These are phyloP conservation scores for Antechinus flavipes DNA, from an alignment of 2,113 vertebrate species.

Conservation along the genomic window DNA sequence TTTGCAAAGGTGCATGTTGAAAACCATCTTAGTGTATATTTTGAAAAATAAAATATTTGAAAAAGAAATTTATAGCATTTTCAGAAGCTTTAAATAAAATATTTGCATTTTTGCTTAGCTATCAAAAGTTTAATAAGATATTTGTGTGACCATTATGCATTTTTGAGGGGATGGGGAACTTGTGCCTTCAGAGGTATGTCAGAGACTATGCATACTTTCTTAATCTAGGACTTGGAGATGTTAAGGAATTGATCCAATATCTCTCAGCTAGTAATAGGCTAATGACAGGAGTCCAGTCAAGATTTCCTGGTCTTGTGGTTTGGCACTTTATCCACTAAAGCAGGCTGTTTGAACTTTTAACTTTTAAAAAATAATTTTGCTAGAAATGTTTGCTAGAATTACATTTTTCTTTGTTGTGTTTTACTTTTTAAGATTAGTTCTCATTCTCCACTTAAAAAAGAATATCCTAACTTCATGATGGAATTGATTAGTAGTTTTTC, in stretches of 20 bases:
- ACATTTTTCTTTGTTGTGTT: neutral
- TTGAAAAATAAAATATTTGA: no score
- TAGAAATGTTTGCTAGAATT: neutral
- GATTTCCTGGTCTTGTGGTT: neutral
- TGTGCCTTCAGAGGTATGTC: neutral
- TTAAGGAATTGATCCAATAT: neutral
- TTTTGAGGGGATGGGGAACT: neutral
- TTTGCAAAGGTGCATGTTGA: no score
- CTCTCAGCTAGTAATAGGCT: neutral
- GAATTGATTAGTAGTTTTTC: slow-evolving; percentile 30
- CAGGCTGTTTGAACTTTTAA: no score
- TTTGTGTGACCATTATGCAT: neutral
- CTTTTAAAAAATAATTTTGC: neutral
- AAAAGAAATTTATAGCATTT: neutral
- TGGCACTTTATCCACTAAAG: neutral
- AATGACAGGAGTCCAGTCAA: neutral
- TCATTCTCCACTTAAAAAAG: neutral
- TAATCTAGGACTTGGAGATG: neutral
- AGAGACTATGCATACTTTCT: neutral
- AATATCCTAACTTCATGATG: neutral
- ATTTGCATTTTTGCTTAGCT: neutral
- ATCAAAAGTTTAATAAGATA: neutral
- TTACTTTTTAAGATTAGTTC: neutral
- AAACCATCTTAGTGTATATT: no score
- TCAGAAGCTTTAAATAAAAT: slow-evolving; percentile 9